Conservation (phyloP, 2,888 invertebrate genomes). For the Tuta absoluta region DNA sequence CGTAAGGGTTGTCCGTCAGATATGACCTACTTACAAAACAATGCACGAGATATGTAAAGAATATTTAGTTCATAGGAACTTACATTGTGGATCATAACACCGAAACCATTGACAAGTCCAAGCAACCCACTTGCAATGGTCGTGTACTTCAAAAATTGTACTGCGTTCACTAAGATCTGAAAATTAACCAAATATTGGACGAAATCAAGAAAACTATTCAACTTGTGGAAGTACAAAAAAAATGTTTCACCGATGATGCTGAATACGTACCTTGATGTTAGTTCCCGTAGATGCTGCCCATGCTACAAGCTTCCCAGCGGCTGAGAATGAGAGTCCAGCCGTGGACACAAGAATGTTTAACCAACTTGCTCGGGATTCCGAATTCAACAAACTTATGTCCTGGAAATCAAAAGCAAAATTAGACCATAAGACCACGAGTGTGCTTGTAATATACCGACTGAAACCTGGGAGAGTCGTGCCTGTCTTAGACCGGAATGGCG, state of each 20-base stretch:
- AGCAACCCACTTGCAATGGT: constrained; percentile 42
- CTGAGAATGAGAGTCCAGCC: constrained; percentile 64
- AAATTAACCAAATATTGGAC: not conserved
- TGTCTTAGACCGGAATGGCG: too few relatives aligned
- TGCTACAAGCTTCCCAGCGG: constrained; percentile 55
- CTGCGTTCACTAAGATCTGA: constrained; percentile 45
- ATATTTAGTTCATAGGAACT: too few relatives aligned
- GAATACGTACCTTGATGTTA: constrained; percentile 45
- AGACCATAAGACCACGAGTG: too few relatives aligned
- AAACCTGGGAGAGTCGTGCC: too few relatives aligned
- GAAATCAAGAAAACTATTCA: too few relatives aligned
- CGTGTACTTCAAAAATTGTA: constrained; percentile 41
- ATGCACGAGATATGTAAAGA: too few relatives aligned
- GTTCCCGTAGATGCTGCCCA: constrained; percentile 54
- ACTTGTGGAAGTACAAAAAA: not conserved
- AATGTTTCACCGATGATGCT: too few relatives aligned
- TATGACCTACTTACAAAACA: too few relatives aligned
- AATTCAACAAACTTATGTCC: constrained; percentile 51
- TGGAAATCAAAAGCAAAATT: constrained; percentile 26
- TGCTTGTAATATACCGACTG: too few relatives aligned
- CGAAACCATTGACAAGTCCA: constrained; percentile 42
- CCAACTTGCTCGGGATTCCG: constrained; percentile 67
- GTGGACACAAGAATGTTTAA: constrained; percentile 67
- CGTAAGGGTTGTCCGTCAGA: too few relatives aligned
- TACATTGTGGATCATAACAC: constrained; percentile 43